Evolutionary conservation across 2,888 invertebrate species (phyloP), one percentile per base, ranked within the genome.

Genomic region (Linnaemya tessellans): DNA sequence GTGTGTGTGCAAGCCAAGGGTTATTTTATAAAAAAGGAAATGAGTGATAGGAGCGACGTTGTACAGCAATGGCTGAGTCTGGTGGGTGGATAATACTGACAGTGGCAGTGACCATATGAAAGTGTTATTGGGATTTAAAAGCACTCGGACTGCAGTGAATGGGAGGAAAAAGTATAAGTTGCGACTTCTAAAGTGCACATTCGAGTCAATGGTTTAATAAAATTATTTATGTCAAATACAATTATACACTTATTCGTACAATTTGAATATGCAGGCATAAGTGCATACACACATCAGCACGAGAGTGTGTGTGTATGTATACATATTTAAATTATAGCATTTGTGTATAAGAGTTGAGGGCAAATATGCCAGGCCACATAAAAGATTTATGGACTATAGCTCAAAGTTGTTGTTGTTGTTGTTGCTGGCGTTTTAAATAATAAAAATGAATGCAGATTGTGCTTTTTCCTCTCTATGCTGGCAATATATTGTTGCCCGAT

Each of bases 141-240:
- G 18, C 20, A 51, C 22, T 38, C 1, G 3, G 13, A 18, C 38
- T 18, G 25, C 8, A 18, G 49, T 9, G 51, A n/a, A 22, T n/a
- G 41, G n/a, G 0, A 4, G 70, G 0, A n/a, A 62, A 35, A 46
- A 41, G 46, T 20, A 62, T 22, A 20, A 74, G 75, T 18, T 20
- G 58, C 18, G 46, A 60, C 73, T 68, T 80, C 56, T 20, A 65
- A 46, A 78, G 65, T 81, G 67, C 54, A 35, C 35, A 68, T 68
- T 68, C n/a, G 30, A 82, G 77, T 71, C 65, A 82, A 67, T 83
- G 82, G 51, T 73, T 83, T 83, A 83, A 83, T 83, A 77, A 78
- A 78, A 73, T 78, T 78, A 83, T 78, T 78, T 65, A 71, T 83
- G 82, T 78, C 82, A 78, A 78, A 83, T 60, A 41, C 82, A 78